A percentile compares a stretch with the other conserved stretches of the same genome.
Conservation (phyloP, 2,797 vertebrate species). For the Corythornis leucogaster region DNA sequence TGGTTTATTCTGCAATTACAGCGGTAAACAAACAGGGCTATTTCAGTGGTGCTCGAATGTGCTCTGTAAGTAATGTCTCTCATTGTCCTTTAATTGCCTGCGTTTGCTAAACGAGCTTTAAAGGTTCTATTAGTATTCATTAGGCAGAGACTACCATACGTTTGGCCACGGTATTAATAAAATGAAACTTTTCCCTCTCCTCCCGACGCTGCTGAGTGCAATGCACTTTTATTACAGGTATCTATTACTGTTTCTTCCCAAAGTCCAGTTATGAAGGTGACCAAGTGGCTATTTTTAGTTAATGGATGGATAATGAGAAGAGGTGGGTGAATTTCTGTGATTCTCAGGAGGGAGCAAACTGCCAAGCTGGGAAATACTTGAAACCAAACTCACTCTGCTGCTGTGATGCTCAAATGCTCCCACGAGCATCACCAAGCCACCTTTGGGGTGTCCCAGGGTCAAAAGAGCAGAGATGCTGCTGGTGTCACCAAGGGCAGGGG, state of each 20-base stretch:
- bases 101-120: slow-evolving; percentile 67
- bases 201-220: background rate
- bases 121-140: slow-evolving; percentile 67
- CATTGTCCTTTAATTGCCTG: slow-evolving; percentile 68
- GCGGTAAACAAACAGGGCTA: slow-evolving; percentile 48
- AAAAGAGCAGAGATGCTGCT: background rate
- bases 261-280: background rate
- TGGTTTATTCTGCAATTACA: slow-evolving; percentile 67
- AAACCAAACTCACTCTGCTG: background rate
- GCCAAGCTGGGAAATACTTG: background rate
- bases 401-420: background rate
- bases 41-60: slow-evolving; percentile 40
- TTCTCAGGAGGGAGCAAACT: background rate
- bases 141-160: slow-evolving; percentile 5
- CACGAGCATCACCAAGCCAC: fast-evolving
- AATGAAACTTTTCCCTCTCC: background rate
- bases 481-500: background rate
- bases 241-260: background rate
- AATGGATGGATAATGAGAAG: background rate
- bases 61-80: slow-evolving; percentile 65
- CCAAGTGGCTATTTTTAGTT: background rate
- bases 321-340: background rate
- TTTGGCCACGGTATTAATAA: slow-evolving; percentile 25
- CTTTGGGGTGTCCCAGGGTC: background rate
- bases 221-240: background rate